These are phyloP conservation scores for Chymomyza caudatula DNA, from an alignment of 2,888 invertebrate species.

Conservation along the genomic window DNA sequence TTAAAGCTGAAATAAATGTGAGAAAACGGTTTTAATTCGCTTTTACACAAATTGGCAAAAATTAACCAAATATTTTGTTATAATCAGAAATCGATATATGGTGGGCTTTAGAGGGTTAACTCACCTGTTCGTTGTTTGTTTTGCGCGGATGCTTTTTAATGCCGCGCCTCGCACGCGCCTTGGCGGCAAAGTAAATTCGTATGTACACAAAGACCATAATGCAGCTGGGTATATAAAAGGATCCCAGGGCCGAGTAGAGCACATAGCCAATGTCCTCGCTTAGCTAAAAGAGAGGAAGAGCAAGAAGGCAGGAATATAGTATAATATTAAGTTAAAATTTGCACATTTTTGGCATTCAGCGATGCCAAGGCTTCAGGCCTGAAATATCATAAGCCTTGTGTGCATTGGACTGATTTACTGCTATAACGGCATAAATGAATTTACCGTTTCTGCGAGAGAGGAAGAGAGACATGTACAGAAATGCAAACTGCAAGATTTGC, in stretches of 20 bases:
- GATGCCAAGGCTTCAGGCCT: not conserved
- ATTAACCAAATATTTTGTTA: too few species aligned
- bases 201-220: constrained; percentile 99
- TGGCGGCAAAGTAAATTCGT: constrained; percentile 97
- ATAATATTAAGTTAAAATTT: not conserved
- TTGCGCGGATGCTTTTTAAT: constrained; percentile 88
- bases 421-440: not conserved
- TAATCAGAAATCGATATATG: too few species aligned
- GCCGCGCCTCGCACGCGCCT: constrained; percentile 92
- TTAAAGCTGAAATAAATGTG: too few species aligned
- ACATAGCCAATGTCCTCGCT: constrained; percentile 98
- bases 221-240: constrained; percentile 99
- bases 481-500: constrained; percentile 55
- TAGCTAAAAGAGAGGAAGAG: constrained; percentile 82
- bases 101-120: too few species aligned
- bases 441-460: too few species aligned
- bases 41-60: too few species aligned
- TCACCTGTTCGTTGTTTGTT: constrained; percentile 78
- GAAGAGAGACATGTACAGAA: constrained; percentile 28
- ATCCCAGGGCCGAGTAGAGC: constrained; percentile 97
- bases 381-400: not conserved
- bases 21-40: too few species aligned
- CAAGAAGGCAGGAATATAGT: not conserved
- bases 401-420: not conserved
- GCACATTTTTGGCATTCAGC: not conserved